These are phyloP conservation scores for Babylonia areolata DNA, from an alignment of 1,140 invertebrate genomes.

Conservation along the genomic window DNA sequence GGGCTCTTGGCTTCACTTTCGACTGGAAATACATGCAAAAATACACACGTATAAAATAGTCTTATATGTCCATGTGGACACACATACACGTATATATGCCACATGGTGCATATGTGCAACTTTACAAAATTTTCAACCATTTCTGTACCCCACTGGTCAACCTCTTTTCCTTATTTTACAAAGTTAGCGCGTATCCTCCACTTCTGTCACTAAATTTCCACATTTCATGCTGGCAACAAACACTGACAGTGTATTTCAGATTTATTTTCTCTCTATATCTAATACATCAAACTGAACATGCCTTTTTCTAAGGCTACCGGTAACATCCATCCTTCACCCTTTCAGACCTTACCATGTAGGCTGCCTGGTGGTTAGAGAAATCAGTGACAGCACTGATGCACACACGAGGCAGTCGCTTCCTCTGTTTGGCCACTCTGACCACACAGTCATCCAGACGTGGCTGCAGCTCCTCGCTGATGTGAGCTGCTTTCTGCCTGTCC, in stretches of 20 bases:
- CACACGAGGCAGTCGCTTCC: slow-evolving; percentile 15
- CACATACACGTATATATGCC: neutral
- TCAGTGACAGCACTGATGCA: slow-evolving; percentile 28
- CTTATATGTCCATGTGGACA: no score
- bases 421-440: slow-evolving; percentile 25
- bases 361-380: slow-evolving; percentile 29
- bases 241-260: no score
- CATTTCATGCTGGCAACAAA: no score
- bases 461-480: slow-evolving; percentile 35
- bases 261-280: no score
- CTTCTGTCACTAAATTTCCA: no score
- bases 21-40: neutral
- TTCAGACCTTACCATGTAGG: slow-evolving; percentile 20
- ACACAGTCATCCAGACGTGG: slow-evolving; percentile 30
- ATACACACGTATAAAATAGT: no score
- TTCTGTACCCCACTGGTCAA: no score
- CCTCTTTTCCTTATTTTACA: no score
- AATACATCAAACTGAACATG: no score
- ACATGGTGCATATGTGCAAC: neutral
- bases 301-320: no score
- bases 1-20: slow-evolving; percentile 23
- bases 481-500: slow-evolving; percentile 13
- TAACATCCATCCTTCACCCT: neutral
- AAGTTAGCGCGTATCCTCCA: neutral
- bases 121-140: neutral